Percentiles rank a stretch among this genome's conserved stretches.
These are phyloP conservation scores for Reinhardtius hippoglossoides DNA, from an alignment of 2,113 vertebrate species.

Conservation along the genomic window DNA sequence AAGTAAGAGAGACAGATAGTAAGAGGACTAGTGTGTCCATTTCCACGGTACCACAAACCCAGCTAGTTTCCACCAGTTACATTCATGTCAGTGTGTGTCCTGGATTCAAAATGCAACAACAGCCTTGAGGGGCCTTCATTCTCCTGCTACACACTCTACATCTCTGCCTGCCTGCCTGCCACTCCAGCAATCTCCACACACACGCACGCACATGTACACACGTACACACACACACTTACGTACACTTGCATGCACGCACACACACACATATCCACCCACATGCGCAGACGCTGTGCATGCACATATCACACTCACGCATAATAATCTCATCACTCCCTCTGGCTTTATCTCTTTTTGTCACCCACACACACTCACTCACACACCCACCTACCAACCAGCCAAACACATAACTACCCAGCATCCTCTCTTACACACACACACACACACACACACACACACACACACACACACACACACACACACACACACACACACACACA, in stretches of 20 bases:
- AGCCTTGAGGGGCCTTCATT: conserved; percentile 74
- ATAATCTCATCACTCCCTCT: conserved; percentile 69
- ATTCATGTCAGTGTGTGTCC: conserved; percentile 77
- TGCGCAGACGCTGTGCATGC: conserved; percentile 36
- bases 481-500: conserved; percentile 19
- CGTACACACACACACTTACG: conserved; percentile 37
- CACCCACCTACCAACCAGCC: conserved; percentile 48
- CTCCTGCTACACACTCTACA: conserved; percentile 61
- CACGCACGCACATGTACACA: neutral
- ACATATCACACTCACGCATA: conserved; percentile 49
- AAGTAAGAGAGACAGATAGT: conserved; percentile 48
- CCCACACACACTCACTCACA: conserved; percentile 44
- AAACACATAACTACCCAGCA: conserved; percentile 5
- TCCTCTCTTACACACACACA: conserved; percentile 51
- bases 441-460: conserved; percentile 30
- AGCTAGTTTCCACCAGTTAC: conserved; percentile 82
- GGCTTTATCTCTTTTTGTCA: conserved; percentile 69
- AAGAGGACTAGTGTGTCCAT: conserved; percentile 54
- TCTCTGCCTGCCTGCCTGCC: conserved; percentile 51
- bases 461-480: too few relatives aligned
- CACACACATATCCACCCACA: conserved; percentile 39
- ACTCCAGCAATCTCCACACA: conserved; percentile 41
- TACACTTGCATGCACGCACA: conserved; percentile 26
- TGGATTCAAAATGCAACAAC: conserved; percentile 79
- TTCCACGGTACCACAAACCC: conserved; percentile 56